Percentiles rank a stretch among this genome's conserved stretches.
Conservation (phyloP, 2,113 vertebrate species). For the Myotis davidii region DNA sequence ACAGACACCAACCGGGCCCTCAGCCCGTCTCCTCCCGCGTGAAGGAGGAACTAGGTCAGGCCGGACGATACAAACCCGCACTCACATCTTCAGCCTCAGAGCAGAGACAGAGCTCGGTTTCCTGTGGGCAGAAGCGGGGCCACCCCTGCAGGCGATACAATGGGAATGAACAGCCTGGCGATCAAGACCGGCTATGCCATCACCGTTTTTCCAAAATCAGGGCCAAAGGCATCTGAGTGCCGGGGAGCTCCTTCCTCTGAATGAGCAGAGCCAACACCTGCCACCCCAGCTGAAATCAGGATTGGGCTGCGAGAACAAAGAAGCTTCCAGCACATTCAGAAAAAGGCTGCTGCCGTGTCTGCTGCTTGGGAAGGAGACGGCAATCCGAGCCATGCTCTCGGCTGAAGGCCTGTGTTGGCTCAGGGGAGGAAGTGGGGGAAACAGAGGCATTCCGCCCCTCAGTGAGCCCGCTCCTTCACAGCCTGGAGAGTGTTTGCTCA, state of each 20-base stretch:
- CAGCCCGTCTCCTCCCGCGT: background rate
- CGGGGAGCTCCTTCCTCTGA: background rate
- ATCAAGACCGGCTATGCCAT: background rate
- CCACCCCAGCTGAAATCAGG: background rate
- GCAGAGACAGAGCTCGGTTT: background rate
- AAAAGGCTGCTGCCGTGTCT: background rate
- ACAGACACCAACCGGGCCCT: background rate
- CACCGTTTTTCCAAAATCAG: background rate
- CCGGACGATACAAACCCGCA: background rate
- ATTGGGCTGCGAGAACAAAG: background rate
- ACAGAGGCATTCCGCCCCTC: background rate
- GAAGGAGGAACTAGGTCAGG: background rate
- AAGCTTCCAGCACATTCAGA: background rate
- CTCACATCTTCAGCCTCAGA: background rate
- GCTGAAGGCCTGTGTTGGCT: background rate
- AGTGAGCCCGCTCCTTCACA: background rate
- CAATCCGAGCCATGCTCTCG: background rate
- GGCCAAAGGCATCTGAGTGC: background rate
- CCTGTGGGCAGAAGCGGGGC: background rate
- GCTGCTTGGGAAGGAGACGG: background rate
- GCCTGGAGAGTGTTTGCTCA: slow-evolving; percentile 3
- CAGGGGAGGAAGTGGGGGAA: background rate
- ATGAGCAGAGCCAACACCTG: background rate
- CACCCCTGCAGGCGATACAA: background rate
- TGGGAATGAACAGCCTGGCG: background rate